These are phyloP conservation scores for Silurus asotus DNA, from an alignment of 2,113 vertebrate genomes.

Conservation along the genomic window DNA sequence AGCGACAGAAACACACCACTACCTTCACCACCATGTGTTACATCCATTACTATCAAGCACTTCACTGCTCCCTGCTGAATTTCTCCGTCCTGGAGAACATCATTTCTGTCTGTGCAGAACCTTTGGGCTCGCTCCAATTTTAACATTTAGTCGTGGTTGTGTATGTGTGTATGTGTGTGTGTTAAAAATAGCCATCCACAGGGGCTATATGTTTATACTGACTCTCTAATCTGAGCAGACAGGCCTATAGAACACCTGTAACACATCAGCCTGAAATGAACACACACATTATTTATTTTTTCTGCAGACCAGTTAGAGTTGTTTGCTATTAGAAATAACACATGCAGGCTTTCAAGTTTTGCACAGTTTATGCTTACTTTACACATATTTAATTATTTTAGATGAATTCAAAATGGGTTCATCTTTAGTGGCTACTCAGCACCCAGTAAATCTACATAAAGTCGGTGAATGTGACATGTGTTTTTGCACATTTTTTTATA, in stretches of 20 bases:
- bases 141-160: conserved; percentile 58
- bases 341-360: background rate
- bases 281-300: background rate
- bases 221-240: conserved; percentile 10
- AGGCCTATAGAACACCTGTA: background rate
- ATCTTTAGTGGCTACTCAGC: background rate
- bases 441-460: conserved; percentile 21
- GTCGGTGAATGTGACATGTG: conserved; percentile 5
- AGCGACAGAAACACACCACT: conserved; percentile 58
- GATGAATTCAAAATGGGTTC: conserved; percentile 15
- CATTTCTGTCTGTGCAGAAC: conserved; percentile 63
- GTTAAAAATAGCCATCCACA: conserved; percentile 6
- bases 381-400: background rate
- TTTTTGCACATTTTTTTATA: conserved; percentile 18
- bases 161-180: conserved; percentile 13
- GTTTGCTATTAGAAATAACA: background rate
- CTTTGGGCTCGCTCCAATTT: conserved; percentile 65
- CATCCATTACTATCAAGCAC: conserved; percentile 70
- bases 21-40: conserved; percentile 67
- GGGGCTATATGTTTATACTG: background rate
- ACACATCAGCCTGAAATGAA: background rate
- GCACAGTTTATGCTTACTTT: background rate
- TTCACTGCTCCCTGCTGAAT: conserved; percentile 58
- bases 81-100: conserved; percentile 50
- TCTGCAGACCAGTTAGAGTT: background rate